Conservation (phyloP, 2,113 vertebrate genomes). For the Heteronetta atricapilla region DNA sequence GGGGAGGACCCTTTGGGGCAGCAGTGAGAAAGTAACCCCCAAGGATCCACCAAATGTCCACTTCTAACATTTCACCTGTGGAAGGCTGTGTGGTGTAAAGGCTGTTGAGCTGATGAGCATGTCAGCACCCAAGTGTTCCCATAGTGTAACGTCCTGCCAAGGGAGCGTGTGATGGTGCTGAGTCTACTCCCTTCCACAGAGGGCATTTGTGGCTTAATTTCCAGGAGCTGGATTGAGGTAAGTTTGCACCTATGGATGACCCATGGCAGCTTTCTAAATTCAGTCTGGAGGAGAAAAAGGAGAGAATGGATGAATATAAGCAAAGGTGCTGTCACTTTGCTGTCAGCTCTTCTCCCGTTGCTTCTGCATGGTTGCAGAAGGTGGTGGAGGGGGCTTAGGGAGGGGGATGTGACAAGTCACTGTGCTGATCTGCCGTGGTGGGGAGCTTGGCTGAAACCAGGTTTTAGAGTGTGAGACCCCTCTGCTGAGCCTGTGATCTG, state of each 20-base stretch:
- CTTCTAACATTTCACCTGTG: not conserved
- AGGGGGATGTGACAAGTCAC: not conserved
- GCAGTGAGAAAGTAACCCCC: not conserved
- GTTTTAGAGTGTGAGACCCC: accelerated
- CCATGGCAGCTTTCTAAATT: accelerated
- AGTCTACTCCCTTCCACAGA: too few species aligned
- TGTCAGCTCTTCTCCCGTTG: not conserved
- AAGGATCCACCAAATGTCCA: accelerated
- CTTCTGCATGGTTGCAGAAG: not conserved
- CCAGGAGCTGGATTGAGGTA: not conserved
- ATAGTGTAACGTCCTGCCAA: not conserved
- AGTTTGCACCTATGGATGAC: not conserved
- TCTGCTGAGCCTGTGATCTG: not conserved
- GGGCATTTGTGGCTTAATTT: accelerated
- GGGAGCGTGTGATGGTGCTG: accelerated
- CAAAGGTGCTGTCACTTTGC: accelerated
- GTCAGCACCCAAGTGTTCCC: accelerated
- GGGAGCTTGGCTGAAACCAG: not conserved
- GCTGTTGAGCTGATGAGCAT: not conserved
- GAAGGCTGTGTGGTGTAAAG: too few species aligned
- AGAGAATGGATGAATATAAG: not conserved
- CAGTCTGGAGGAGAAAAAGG: accelerated
- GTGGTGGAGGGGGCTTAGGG: not conserved
- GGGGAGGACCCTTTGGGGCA: not conserved
- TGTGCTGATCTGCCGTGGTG: not conserved